phyloP scores from a whole-genome alignment of 2,797 vertebrate genomes.

The Gymnoscopelus microlampas region DNA sequence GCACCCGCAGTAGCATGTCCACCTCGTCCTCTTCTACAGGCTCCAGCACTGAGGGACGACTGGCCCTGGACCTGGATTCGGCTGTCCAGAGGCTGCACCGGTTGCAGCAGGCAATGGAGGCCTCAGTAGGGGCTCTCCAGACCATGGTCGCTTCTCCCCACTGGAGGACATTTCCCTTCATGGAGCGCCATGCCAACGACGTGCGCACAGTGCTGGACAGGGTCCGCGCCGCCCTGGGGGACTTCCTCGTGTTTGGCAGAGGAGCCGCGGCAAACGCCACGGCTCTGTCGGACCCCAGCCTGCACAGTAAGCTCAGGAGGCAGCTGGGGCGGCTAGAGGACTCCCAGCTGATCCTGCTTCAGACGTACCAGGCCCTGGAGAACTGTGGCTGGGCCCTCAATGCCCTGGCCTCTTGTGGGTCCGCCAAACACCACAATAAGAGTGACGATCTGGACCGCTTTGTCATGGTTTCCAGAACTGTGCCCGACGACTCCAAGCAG shows the following conservation, averaged over 20 bases:
- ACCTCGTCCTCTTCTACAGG: constrained; percentile 92
- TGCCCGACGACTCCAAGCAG: constrained; percentile 92
- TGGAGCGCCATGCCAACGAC: constrained; percentile 90
- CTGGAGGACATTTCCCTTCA: constrained; percentile 89
- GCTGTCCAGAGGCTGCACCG: constrained; percentile 86
- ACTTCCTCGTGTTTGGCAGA: constrained; percentile 88
- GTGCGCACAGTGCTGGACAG: constrained; percentile 85
- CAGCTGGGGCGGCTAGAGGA: constrained; percentile 93
- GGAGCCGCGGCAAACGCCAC: constrained; percentile 86
- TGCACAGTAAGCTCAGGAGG: constrained; percentile 88
- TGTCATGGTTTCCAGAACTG: constrained; percentile 91
- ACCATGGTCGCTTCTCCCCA: constrained; percentile 81
- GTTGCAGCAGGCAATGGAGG: constrained; percentile 87
- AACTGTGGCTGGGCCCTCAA: constrained; percentile 88
- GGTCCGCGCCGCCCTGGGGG: constrained; percentile 83
- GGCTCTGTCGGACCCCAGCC: constrained; percentile 82
- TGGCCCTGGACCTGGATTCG: constrained; percentile 85
- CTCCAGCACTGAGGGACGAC: constrained; percentile 84
- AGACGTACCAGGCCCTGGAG: constrained; percentile 87
- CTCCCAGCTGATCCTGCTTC: constrained; percentile 92
- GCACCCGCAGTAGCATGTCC: constrained; percentile 95
- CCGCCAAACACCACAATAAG: constrained; percentile 82
- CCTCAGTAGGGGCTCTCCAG: constrained; percentile 80
- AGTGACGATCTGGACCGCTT: constrained; percentile 92
- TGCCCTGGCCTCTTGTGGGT: constrained; percentile 74